Conservation (phyloP, 2,888 invertebrate species). For the Trachelus iudaicus region DNA sequence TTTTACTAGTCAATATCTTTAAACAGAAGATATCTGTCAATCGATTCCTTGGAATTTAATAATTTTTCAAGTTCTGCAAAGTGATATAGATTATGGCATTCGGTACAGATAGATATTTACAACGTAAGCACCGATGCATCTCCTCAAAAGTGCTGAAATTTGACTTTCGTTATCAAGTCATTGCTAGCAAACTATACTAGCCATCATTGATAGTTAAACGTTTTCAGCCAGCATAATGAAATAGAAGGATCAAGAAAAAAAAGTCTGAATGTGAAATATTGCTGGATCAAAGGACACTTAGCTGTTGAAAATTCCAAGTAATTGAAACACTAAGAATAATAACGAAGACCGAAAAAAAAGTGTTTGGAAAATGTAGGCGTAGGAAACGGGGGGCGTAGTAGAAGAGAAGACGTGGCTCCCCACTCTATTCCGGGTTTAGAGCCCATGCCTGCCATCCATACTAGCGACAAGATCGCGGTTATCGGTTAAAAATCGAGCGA, state of each 20-base stretch:
- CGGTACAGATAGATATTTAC: background rate
- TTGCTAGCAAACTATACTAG: background rate
- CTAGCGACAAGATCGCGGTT: slow-evolving; percentile 23
- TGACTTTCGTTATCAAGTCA: background rate
- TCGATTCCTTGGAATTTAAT: background rate
- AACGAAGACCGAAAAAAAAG: slow-evolving; percentile 20
- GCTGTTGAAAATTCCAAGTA: background rate
- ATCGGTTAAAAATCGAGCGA: slow-evolving; percentile 23
- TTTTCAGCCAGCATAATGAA: background rate
- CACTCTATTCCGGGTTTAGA: background rate
- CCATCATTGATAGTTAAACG: background rate
- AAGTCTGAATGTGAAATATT: background rate
- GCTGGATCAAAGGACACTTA: background rate
- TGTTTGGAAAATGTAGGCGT: slow-evolving; percentile 34
- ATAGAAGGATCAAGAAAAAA: background rate
- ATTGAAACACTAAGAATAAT: background rate
- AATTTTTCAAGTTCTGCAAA: background rate
- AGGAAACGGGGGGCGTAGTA: slow-evolving; percentile 30
- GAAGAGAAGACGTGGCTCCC: slow-evolving; percentile 35
- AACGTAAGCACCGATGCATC: background rate
- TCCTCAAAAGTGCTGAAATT: background rate
- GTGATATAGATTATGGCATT: background rate
- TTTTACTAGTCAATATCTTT: background rate
- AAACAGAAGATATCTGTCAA: background rate
- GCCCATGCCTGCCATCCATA: slow-evolving; percentile 8